A percentile compares a stretch with the other conserved stretches of the same genome.
These are phyloP conservation scores for Athripsodes cinereus DNA, from an alignment of 2,888 invertebrate genomes.

Conservation along the genomic window DNA sequence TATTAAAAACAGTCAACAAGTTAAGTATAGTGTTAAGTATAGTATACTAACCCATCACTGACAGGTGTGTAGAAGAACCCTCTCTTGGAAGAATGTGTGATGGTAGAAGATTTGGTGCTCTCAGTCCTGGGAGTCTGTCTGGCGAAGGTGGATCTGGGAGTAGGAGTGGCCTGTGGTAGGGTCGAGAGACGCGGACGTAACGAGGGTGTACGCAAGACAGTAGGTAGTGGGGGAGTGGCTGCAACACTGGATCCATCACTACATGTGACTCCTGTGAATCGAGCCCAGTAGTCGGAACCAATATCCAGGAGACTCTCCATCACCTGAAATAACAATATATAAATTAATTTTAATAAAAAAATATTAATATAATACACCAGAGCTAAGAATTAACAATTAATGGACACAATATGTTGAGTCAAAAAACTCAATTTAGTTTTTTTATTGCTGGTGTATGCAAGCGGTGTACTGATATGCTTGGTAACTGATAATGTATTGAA, in stretches of 20 bases:
- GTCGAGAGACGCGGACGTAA: conserved; percentile 21
- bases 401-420: neutral
- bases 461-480: neutral
- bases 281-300: conserved; percentile 70
- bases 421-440: neutral
- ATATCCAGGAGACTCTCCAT: conserved; percentile 66
- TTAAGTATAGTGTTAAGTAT: too few relatives aligned
- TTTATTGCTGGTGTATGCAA: neutral
- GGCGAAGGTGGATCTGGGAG: conserved; percentile 22
- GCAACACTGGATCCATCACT: conserved; percentile 21
- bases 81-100: conserved; percentile 29
- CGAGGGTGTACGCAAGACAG: conserved; percentile 21
- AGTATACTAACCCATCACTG: neutral
- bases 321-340: conserved; percentile 41
- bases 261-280: conserved; percentile 53
- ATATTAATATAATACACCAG: neutral
- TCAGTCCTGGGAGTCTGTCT: conserved; percentile 10
- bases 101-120: conserved; percentile 9
- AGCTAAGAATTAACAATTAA: neutral
- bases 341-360: neutral
- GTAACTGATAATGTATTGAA: neutral
- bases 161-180: conserved; percentile 24
- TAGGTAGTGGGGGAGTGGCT: conserved; percentile 25
- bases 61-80: conserved; percentile 49
- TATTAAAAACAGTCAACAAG: too few relatives aligned